These are phyloP conservation scores for Lepus americanus DNA, from an alignment of 2,113 vertebrate genomes.

Conservation along the genomic window DNA sequence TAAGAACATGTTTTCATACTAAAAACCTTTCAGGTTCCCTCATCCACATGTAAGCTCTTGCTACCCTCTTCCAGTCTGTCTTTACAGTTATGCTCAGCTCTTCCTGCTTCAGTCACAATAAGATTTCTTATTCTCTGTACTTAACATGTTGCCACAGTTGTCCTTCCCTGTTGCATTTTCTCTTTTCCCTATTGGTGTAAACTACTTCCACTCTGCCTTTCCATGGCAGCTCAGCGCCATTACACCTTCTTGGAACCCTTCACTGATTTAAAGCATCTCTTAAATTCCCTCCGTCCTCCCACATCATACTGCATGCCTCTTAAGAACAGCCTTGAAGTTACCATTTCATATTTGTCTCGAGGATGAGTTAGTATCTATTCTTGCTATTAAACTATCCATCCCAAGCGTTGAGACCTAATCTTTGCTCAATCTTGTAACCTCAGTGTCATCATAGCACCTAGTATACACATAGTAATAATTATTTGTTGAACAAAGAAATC, in stretches of 20 bases:
- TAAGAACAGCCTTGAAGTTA: not conserved
- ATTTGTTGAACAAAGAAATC: not conserved
- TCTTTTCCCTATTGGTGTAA: not conserved
- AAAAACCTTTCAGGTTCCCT: not conserved
- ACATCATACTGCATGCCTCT: not conserved
- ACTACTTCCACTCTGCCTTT: not conserved
- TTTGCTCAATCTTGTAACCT: not conserved
- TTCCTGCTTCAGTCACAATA: not conserved
- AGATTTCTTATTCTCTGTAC: not conserved
- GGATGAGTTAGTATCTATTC: not conserved
- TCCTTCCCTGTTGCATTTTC: not conserved
- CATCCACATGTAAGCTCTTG: not conserved
- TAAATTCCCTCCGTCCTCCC: rapidly evolving
- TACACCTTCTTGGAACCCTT: not conserved
- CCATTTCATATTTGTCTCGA: not conserved
- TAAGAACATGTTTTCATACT: not conserved
- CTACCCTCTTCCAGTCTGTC: not conserved
- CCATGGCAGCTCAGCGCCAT: not conserved
- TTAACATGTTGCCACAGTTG: not conserved
- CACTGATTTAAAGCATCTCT: not conserved
- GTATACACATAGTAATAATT: not conserved
- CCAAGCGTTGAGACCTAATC: not conserved
- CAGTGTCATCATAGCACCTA: not conserved
- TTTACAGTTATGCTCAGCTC: not conserved
- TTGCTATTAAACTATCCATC: not conserved